A percentile compares a stretch with the other conserved stretches of the same genome.
Conservation (phyloP, 2,797 vertebrate genomes). For the Anabas testudineus region DNA sequence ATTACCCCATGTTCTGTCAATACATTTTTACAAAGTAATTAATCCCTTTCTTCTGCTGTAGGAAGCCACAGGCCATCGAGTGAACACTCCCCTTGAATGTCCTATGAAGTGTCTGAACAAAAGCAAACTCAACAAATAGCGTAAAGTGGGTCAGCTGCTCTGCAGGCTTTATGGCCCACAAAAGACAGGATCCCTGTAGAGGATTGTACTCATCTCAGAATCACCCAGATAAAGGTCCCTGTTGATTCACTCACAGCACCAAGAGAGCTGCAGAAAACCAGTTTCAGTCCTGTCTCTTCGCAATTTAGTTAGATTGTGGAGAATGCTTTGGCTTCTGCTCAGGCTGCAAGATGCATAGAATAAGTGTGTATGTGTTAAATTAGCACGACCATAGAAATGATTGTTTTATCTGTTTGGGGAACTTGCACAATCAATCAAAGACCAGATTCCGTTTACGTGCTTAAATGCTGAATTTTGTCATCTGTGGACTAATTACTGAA, state of each 20-base stretch:
- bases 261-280: conserved; percentile 18
- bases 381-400: neutral
- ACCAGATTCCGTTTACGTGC: neutral
- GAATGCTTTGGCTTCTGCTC: neutral
- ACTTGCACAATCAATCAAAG: neutral
- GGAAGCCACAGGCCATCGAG: neutral
- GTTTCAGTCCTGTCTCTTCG: conserved; percentile 17
- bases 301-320: neutral
- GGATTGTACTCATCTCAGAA: conserved; percentile 13
- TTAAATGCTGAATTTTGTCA: neutral
- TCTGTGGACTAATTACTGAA: neutral
- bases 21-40: conserved; percentile 15
- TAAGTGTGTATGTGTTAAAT: neutral
- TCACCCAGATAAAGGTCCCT: conserved; percentile 18
- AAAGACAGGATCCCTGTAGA: conserved; percentile 20
- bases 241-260: neutral
- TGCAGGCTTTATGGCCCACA: conserved; percentile 8
- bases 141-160: conserved; percentile 48
- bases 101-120: conserved; percentile 28
- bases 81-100: neutral
- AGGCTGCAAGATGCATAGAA: conserved; percentile 4
- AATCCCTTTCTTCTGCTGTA: conserved; percentile 18
- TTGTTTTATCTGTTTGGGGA: neutral
- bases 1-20: conserved; percentile 15
- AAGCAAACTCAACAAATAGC: conserved; percentile 6